These are phyloP conservation scores for Valencia hispanica DNA, from an alignment of 2,797 vertebrate genomes.

Conservation along the genomic window DNA sequence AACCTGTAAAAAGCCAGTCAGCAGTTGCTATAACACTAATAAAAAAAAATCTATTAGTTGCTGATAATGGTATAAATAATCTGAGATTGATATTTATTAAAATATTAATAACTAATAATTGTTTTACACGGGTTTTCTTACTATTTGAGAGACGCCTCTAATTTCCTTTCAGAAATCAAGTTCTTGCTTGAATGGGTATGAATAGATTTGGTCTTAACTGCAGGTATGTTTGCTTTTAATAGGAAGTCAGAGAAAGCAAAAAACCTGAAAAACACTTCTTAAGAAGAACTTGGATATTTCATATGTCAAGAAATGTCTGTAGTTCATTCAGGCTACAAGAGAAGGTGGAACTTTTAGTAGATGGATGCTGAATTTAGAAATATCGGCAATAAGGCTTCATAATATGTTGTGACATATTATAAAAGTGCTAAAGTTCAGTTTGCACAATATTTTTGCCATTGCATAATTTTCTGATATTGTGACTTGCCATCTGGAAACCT, in stretches of 20 bases:
- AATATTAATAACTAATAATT: neutral
- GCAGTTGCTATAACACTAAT: neutral
- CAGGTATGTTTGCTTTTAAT: neutral
- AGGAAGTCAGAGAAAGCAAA: neutral
- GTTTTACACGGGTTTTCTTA: neutral
- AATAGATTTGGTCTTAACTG: neutral
- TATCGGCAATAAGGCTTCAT: neutral
- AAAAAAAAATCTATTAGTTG: neutral
- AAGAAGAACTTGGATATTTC: neutral
- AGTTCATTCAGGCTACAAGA: neutral
- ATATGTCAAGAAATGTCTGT: neutral
- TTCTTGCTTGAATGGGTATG: neutral
- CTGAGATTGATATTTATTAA: neutral
- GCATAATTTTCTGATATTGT: neutral
- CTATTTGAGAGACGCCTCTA: neutral
- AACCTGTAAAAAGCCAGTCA: neutral
- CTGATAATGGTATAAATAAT: neutral
- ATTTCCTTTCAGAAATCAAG: neutral
- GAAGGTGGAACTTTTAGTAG: neutral
- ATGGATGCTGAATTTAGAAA: neutral
- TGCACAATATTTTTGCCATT: neutral
- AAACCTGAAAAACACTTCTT: neutral
- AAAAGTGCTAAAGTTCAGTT: neutral
- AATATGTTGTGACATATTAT: neutral
- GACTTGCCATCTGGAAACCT: neutral